These are phyloP conservation scores for Cosmia trapezina DNA, from an alignment of 2,888 invertebrate genomes.

Conservation along the genomic window DNA sequence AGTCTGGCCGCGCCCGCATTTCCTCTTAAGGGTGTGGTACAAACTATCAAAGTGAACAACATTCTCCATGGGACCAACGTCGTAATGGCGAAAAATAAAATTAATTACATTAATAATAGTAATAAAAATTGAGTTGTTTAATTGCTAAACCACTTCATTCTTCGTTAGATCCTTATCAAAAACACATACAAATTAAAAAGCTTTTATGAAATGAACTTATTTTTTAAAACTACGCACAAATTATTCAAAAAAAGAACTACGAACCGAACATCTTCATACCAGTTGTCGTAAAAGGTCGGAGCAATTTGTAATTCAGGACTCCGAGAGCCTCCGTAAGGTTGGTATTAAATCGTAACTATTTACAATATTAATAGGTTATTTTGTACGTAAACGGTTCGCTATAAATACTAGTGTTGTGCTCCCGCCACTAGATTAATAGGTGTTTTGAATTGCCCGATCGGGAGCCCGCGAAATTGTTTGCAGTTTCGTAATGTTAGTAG, in stretches of 20 bases:
- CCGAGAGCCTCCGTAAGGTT: conserved; percentile 41
- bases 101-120: neutral
- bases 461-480: conserved; percentile 60
- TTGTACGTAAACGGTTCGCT: conserved; percentile 78
- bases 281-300: conserved; percentile 42
- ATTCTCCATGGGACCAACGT: too few relatives aligned
- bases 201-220: neutral
- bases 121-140: neutral
- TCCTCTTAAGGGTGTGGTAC: too few relatives aligned
- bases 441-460: conserved; percentile 70
- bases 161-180: neutral
- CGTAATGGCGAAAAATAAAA: neutral
- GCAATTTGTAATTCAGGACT: conserved; percentile 52
- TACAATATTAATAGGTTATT: conserved; percentile 86
- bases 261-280: conserved; percentile 47
- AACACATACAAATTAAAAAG: neutral
- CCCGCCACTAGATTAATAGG: conserved; percentile 67
- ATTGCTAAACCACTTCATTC: neutral
- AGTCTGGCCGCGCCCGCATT: too few relatives aligned
- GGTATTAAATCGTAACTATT: conserved; percentile 85
- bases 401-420: conserved; percentile 79
- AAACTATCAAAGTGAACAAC: too few relatives aligned
- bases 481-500: conserved; percentile 48
- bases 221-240: neutral
- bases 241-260: conserved; percentile 32